These are phyloP conservation scores for Xenopus petersii DNA, from an alignment of 2,797 vertebrate species.

Conservation along the genomic window DNA sequence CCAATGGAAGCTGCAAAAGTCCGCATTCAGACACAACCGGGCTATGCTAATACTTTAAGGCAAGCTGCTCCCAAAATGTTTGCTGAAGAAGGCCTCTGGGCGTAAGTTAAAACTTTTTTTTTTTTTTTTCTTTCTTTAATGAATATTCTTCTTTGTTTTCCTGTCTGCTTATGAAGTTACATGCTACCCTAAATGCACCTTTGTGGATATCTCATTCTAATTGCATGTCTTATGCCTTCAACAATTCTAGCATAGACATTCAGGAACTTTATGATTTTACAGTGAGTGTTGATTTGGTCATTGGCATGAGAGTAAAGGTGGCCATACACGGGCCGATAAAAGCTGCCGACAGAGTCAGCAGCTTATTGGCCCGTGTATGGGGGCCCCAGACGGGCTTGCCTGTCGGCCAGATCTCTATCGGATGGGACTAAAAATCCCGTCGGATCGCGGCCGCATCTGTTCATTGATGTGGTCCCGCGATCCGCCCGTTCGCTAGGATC, in stretches of 20 bases:
- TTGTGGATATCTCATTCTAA: constrained; percentile 74
- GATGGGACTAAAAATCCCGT: too few species aligned
- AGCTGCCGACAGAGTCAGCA: too few species aligned
- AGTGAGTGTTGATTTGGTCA: constrained; percentile 94
- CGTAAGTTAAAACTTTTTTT: constrained; percentile 71
- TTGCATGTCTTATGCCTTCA: constrained; percentile 60
- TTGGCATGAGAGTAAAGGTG: constrained; percentile 94
- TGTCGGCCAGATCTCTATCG: too few species aligned
- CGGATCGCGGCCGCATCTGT: too few species aligned
- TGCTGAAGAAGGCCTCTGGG: constrained; percentile 87
- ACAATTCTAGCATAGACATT: constrained; percentile 64
- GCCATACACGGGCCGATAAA: too few species aligned
- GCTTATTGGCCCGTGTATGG: too few species aligned
- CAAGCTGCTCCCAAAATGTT: constrained; percentile 89
- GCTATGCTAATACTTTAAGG: constrained; percentile 88
- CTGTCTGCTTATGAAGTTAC: constrained; percentile 50
- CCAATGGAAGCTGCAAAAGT: constrained; percentile 98
- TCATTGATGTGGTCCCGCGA: too few species aligned
- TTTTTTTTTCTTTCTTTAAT: not conserved
- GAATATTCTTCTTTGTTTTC: too few species aligned
- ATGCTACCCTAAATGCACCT: constrained; percentile 96
- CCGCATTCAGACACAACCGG: constrained; percentile 94
- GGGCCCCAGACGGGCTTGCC: too few species aligned
- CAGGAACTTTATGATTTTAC: constrained; percentile 86
- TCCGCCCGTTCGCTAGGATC: too few species aligned